Percentiles rank a stretch among this genome's conserved stretches.
phyloP scores from a whole-genome alignment of 92 coral and sea anemone species.

The Siderastrea radians region DNA sequence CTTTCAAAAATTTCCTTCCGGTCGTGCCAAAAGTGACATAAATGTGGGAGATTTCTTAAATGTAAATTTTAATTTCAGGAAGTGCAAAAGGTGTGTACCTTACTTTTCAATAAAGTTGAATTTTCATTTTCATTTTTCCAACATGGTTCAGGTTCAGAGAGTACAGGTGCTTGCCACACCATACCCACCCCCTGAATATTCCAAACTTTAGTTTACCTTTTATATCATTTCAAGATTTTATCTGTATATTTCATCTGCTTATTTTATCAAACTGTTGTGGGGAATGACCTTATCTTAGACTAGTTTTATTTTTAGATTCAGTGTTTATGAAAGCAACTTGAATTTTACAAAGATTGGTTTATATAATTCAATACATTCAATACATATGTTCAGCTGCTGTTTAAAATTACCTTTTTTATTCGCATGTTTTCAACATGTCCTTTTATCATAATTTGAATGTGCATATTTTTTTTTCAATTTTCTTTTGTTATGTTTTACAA shows the following conservation, averaged over 20 bases:
- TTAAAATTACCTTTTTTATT: not conserved
- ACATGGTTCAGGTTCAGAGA: not conserved
- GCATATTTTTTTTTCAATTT: not conserved
- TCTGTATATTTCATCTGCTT: no score
- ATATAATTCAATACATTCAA: not conserved
- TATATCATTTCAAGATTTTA: no score
- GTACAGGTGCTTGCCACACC: no score
- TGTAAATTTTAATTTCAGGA: not conserved
- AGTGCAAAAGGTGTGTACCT: no score
- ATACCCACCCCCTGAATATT: no score
- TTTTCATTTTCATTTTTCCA: not conserved
- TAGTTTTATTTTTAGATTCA: no score
- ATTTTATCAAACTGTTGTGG: no score
- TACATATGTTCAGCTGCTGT: not conserved
- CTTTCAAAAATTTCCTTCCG: not conserved
- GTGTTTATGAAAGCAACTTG: no score
- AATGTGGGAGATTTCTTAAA: not conserved
- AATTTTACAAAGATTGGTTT: not conserved
- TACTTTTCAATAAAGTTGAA: no score
- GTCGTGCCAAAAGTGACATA: not conserved
- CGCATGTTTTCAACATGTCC: no score
- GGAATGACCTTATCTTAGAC: no score
- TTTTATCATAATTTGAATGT: not conserved
- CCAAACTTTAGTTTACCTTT: no score
- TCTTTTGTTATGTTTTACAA: not conserved